A percentile compares a stretch with the other conserved stretches of the same genome.
Conservation (phyloP, 2,888 invertebrate genomes). For the Tortricodes alternella region DNA sequence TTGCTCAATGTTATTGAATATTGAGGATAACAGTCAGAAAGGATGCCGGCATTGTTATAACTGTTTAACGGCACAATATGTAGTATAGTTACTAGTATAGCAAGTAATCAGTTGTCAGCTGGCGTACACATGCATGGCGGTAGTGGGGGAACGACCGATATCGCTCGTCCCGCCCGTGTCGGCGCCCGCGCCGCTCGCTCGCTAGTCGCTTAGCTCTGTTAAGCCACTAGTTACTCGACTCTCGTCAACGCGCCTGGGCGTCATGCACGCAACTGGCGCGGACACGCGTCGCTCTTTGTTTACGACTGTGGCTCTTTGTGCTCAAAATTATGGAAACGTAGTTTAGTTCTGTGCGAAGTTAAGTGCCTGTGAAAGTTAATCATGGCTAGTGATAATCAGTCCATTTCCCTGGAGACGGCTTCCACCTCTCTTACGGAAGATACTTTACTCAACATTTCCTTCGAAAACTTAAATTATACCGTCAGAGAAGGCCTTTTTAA, state of each 20-base stretch:
- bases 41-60: no score
- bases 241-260: conserved; percentile 47
- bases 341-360: conserved; percentile 44
- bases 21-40: no score
- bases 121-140: conserved; percentile 50
- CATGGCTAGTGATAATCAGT: conserved; percentile 65
- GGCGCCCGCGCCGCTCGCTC: conserved; percentile 34
- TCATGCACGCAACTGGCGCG: conserved; percentile 42
- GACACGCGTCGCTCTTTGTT: conserved; percentile 57
- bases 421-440: conserved; percentile 69
- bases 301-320: conserved; percentile 66
- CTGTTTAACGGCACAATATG: no score
- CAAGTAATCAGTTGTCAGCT: conserved; percentile 40
- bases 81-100: not conserved
- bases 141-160: conserved; percentile 69
- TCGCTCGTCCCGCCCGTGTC: conserved; percentile 34
- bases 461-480: conserved; percentile 85
- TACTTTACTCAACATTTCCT: conserved; percentile 84
- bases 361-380: conserved; percentile 48
- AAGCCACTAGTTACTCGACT: conserved; percentile 42
- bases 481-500: conserved; percentile 83
- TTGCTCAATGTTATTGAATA: no score
- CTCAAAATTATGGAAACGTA: conserved; percentile 54
- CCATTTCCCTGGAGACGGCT: conserved; percentile 66
- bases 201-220: conserved; percentile 27